Evolutionary conservation across 2,113 vertebrate genomes (phyloP), one percentile per base, ranked within the genome.

Genomic region (Ictalurus punctatus): DNA sequence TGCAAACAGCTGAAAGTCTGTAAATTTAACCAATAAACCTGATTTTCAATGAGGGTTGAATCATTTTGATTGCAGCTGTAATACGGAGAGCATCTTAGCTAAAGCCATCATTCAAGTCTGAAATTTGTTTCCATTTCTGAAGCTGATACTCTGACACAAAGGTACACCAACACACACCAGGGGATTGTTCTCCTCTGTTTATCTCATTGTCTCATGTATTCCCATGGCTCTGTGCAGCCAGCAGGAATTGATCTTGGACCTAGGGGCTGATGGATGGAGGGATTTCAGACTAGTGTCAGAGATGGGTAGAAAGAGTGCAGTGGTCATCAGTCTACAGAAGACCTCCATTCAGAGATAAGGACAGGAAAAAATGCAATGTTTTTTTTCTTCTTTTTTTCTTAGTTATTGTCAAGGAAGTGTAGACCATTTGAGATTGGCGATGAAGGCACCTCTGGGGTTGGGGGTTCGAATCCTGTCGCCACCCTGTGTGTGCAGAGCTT

Each of bases 321-420:
- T 63, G 58, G 81, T 63, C 81, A 83, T 83, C 34, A 83, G 21
- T 83, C 34, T 83, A 27, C 19, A 13, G 21, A 61, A 40, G 58
- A 83, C 58, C 61, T 40, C 21, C 81, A 83, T 58, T 61, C 30
- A 83, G 30, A 83, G 81, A 83, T 83, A 59, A 56, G 52, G 52
- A 58, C 14, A 48, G 14, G 56, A 82, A 34, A 83, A 58, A 83
- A 83, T n/a, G 81, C 58, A 83, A 34, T 34, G 34, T 17, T 59
- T 40, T 19, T 71, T 4, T 16, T 71, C 4, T 16, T 40, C 23
- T 40, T 56, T 13, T 17, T 58, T 30, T 23, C n/a, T 82, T 4
- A 23, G n/a, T 82, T 23, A 59, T 59, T 59, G 80, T 61, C 80
- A 21, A 40, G 56, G 21, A 61, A 61, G n/a, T 82, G 3, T 37